Conservation (phyloP, 2,888 invertebrate species). For the Spialia ferax region DNA sequence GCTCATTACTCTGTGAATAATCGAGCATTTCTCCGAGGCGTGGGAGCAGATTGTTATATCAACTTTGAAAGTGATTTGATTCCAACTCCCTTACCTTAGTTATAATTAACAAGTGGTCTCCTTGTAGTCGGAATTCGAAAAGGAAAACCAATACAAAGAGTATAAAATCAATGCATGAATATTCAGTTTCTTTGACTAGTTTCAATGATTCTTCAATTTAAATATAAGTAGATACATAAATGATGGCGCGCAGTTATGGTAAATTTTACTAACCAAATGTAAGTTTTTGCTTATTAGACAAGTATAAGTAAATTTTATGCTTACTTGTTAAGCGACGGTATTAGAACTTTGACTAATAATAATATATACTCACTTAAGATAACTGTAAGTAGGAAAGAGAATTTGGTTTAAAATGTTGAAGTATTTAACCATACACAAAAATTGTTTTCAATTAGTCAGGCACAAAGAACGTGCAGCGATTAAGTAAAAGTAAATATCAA, state of each 20-base stretch:
- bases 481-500: slow-evolving; percentile 27
- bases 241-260: too few species aligned
- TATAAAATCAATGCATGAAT: neutral
- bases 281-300: too few species aligned
- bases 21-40: slow-evolving; percentile 47
- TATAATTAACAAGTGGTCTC: neutral
- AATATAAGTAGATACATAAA: too few species aligned
- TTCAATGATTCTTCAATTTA: neutral
- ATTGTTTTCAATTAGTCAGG: slow-evolving; percentile 2
- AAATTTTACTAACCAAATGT: too few species aligned
- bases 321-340: too few species aligned
- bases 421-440: neutral
- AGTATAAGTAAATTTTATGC: too few species aligned
- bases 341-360: too few species aligned
- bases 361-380: neutral
- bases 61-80: slow-evolving; percentile 24
- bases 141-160: neutral
- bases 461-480: slow-evolving; percentile 11
- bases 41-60: slow-evolving; percentile 41
- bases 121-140: neutral
- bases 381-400: neutral
- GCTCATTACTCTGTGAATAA: slow-evolving; percentile 41
- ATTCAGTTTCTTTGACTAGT: neutral
- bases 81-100: neutral
- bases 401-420: neutral